Base-by-base conservation (phyloP, 1,140 invertebrate species). In the Panagrolaimus sp. region DNA sequence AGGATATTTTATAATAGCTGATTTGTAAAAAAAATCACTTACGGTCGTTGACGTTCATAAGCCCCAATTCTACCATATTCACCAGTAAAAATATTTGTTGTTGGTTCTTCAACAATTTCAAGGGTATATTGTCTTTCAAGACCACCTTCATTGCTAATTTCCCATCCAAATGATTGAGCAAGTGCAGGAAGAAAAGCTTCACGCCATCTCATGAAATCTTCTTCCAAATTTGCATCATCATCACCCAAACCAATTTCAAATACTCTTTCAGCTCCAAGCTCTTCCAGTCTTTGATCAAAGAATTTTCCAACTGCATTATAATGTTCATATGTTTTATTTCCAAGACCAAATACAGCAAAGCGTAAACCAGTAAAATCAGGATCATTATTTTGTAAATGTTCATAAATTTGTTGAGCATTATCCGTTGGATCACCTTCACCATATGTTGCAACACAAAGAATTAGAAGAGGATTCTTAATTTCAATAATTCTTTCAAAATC, bases 241-340 rank as follows among this genome's bases (percentile, higher is more conserved):
- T 99, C 96, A 31, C 96, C 96, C 14, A 96, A 84, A 47, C 96
- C 96, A 9, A 96, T 83, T 82, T 96, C 92, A 85, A 88, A 91
- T 0, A 98, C 91, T 73, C 94, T 85, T 13, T 89, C 91, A 38
- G 90, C 96, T 66, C 95, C 96, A 51, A 98, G 86, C 83, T 98
- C 93, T 82, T 93, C 93, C 25, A 99, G 83, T 63, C 91, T 86
- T 78, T 91, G 92, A 84, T 99, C 95, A 42, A 98, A 90, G 84
- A 92, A 94, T 76, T 91, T 93, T 0, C 91, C 96, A 72, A 98
- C 93, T 77, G 92, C 91, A 86, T 99, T 99, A 84, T 94, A 99
- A 86, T 99, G 96, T 84, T 99, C 96, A 83, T 99, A 99, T 0
- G 96, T 99, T 85, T 98, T 98, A 83, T 99, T 99, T 16, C 96